Percentiles rank a stretch among this genome's conserved stretches.
Conservation (phyloP, 2,113 vertebrate genomes). For the Hucho hucho region DNA sequence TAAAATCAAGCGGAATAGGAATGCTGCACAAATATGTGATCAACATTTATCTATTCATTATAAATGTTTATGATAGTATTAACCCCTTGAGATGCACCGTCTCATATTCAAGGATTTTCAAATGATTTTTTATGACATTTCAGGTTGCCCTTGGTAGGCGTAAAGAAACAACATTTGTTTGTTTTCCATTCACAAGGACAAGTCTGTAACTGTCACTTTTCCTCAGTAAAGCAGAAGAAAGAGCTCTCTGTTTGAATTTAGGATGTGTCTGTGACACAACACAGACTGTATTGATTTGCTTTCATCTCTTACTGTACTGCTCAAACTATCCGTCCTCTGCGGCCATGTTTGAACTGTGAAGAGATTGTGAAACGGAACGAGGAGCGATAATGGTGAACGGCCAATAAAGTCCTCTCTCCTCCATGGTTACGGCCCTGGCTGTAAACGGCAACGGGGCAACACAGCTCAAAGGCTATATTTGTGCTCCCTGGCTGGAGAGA, state of each 20-base stretch:
- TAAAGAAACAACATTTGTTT: not conserved
- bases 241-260: constrained; percentile 28
- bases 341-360: constrained; percentile 37
- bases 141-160: too few relatives aligned
- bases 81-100: not conserved
- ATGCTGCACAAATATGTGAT: too few relatives aligned
- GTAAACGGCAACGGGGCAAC: constrained; percentile 23
- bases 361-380: constrained; percentile 43
- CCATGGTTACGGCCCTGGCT: constrained; percentile 22
- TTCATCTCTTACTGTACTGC: constrained; percentile 25
- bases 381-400: constrained; percentile 30
- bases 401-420: constrained; percentile 41
- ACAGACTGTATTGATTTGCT: not conserved
- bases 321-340: constrained; percentile 18
- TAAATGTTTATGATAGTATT: too few relatives aligned
- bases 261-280: constrained; percentile 49
- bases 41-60: too few relatives aligned
- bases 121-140: too few relatives aligned
- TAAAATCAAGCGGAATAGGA: not conserved
- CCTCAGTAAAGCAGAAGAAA: not conserved
- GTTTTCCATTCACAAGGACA: not conserved
- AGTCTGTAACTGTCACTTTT: not conserved
- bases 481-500: constrained; percentile 37
- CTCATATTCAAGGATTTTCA: not conserved
- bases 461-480: constrained; percentile 55